phyloP scores from a whole-genome alignment of 2,797 vertebrate genomes.

The Gobionotothen gibberifrons region DNA sequence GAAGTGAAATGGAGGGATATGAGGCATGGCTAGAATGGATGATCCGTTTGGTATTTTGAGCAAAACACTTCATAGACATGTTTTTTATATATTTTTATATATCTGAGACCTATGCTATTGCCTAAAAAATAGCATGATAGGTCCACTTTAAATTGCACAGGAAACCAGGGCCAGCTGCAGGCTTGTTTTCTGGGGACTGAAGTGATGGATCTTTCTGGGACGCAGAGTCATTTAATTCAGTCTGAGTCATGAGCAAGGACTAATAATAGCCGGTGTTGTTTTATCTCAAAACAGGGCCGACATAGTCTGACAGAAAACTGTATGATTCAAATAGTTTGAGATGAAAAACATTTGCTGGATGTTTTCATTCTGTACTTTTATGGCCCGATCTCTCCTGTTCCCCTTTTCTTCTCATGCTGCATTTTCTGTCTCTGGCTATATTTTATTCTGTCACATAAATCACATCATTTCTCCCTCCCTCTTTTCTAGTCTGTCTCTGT shows the following conservation, averaged over 20 bases:
- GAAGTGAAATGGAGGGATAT: no score
- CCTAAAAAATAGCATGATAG: no score
- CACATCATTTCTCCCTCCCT: no score
- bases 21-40: no score
- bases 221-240: constrained; percentile 12
- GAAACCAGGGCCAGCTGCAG: background rate
- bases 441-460: no score
- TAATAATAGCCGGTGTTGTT: constrained; percentile 42
- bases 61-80: no score
- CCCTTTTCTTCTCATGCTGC: fast-evolving
- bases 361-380: background rate
- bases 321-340: background rate
- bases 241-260: constrained; percentile 26
- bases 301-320: background rate
- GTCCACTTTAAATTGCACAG: background rate
- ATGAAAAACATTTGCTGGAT: background rate
- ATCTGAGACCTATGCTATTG: no score
- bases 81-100: no score
- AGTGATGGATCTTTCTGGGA: constrained; percentile 19
- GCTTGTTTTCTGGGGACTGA: background rate
- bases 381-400: no score
- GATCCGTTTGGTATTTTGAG: no score
- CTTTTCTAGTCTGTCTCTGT: background rate
- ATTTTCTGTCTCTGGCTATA: background rate
- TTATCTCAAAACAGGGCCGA: constrained; percentile 41